phyloP scores from a whole-genome alignment of 2,888 invertebrate genomes.

The Drosophila macrospina region DNA sequence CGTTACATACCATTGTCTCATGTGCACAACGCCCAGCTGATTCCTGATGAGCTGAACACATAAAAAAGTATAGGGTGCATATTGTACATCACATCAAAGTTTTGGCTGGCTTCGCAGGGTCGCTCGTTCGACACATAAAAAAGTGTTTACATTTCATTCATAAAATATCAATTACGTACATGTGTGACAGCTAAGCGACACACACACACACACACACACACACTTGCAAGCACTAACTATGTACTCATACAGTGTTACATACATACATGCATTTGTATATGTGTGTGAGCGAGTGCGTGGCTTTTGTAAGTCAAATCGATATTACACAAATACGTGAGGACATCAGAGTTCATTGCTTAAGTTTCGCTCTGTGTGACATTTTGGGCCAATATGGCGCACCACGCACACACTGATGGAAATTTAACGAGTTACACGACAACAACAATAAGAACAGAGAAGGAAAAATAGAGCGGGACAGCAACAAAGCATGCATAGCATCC shows the following conservation, averaged over 20 bases:
- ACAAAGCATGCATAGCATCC: conserved; percentile 51
- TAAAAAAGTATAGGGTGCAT: conserved; percentile 40
- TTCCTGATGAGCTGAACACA: conserved; percentile 14
- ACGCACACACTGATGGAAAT: conserved; percentile 75
- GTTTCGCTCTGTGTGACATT: conserved; percentile 64
- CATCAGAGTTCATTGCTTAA: conserved; percentile 79
- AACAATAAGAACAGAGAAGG: conserved; percentile 6
- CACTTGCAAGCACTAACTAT: too few relatives aligned
- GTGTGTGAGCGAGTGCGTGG: conserved; percentile 32
- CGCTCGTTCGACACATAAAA: conserved; percentile 60
- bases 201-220: conserved; percentile 21
- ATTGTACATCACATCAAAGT: conserved; percentile 46
- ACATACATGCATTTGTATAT: neutral
- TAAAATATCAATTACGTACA: conserved; percentile 81
- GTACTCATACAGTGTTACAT: conserved; percentile 5
- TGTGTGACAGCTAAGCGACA: conserved; percentile 70
- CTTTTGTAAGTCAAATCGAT: conserved; percentile 77
- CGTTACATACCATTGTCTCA: neutral
- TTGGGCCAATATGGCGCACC: conserved; percentile 73
- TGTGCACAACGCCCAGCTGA: conserved; percentile 2
- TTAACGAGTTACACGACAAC: conserved; percentile 73
- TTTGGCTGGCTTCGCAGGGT: conserved; percentile 21
- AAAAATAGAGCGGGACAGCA: conserved; percentile 16
- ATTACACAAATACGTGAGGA: conserved; percentile 77
- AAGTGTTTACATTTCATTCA: conserved; percentile 81